Evolutionary conservation across 2,113 vertebrate genomes (phyloP).

Genomic region (Elaphurus davidianus): DNA sequence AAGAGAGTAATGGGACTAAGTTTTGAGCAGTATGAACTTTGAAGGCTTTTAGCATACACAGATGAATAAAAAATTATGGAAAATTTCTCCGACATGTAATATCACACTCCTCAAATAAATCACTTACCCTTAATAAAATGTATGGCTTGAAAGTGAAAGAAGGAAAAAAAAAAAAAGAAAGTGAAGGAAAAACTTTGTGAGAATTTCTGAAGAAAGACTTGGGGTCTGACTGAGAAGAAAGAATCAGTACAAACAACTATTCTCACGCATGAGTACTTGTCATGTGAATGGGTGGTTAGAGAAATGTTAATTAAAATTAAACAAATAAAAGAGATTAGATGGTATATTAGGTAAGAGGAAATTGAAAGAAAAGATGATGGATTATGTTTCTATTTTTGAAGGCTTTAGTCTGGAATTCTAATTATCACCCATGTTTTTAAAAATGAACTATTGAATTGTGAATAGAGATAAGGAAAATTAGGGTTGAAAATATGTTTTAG

Average conservation of each 20-base stretch:
- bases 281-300: neutral
- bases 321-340: neutral
- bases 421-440: neutral
- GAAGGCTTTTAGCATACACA: neutral
- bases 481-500: neutral
- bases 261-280: neutral
- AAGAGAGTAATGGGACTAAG: neutral
- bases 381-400: neutral
- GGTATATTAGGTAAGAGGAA: neutral
- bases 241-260: neutral
- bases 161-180: neutral
- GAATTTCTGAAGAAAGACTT: neutral
- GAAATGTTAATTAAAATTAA: neutral
- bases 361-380: neutral
- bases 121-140: neutral
- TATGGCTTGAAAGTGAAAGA: neutral
- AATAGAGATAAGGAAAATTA: neutral
- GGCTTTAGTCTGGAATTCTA: neutral
- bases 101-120: neutral
- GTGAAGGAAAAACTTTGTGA: neutral
- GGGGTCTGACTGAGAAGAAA: neutral
- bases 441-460: neutral
- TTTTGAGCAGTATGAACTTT: neutral
- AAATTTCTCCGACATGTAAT: neutral
- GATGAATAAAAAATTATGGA: neutral